phyloP scores from a whole-genome alignment of 2,113 vertebrate species.

The Scolopax mira region DNA sequence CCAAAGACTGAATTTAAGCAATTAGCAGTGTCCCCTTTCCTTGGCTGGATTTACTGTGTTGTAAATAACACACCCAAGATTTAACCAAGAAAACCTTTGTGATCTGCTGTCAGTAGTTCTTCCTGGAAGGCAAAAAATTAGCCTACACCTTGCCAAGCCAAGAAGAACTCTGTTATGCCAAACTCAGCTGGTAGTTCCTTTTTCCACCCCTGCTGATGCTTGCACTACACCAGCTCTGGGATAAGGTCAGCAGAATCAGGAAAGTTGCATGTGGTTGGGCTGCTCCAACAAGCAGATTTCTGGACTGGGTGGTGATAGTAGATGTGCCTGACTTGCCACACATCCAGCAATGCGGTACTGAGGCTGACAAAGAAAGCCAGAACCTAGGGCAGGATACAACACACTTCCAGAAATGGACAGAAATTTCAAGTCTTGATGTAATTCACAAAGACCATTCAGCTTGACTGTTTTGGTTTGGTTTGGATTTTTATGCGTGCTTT shows the following conservation, averaged over 20 bases:
- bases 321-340: not conserved
- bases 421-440: not conserved
- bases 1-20: not conserved
- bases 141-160: not conserved
- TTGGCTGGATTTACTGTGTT: not conserved
- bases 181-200: not conserved
- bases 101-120: not conserved
- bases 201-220: not conserved
- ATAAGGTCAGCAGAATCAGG: not conserved
- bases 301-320: not conserved
- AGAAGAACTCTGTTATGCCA: not conserved
- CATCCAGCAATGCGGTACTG: not conserved
- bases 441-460: not conserved
- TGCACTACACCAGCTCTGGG: not conserved
- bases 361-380: not conserved
- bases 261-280: too few species aligned
- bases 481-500: rapidly evolving
- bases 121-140: not conserved
- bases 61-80: not conserved
- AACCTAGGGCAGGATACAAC: not conserved
- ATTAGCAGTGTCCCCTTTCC: not conserved
- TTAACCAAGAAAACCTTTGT: not conserved
- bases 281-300: not conserved
- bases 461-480: not conserved
- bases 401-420: not conserved